Evolutionary conservation across 2,888 invertebrate species (phyloP), one percentile per base, ranked within the genome.

Genomic region (Idaea dimidiata): DNA sequence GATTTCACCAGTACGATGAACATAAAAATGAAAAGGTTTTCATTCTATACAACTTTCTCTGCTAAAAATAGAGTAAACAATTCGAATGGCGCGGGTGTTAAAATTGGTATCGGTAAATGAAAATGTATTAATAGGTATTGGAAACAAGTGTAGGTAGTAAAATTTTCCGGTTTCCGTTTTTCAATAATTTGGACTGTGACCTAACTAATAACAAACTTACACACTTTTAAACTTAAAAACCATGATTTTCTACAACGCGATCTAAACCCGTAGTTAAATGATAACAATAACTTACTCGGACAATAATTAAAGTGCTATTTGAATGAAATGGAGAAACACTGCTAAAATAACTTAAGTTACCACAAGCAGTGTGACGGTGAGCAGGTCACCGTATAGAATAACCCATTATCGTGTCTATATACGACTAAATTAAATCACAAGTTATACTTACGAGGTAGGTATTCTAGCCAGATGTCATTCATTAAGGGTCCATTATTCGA

Each of bases 21-120:
- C 55, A 8, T 60, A 58, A 58, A 17, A 62, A 58, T 65, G 59
- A 33, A 63, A 33, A 54, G 24, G 24, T 24, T 24, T 24, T 62
- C n/a, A 57, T 64, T 66, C 54, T 58, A 64, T 58, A 16, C 24
- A 31, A 65, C 71, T 71, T 70, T 70, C 71, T 67, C 70, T 59
- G 31, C 14, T 32, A 58, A 53, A 62, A 32, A 55, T 60, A 59
- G 57, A 59, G 66, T 60, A 58, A 66, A 63, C 59, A 32, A 56
- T 57, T 1, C 31, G 43, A 43, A 43, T 14, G 43, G 43, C 43
- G 43, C 14, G 14, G 43, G 43, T 1, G 43, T 10, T 43, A 43
- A 43, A 43, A 43, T 43, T 43, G 43, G 43, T 43, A 43, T 43
- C 43, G 10, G 43, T 6, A 43, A 10, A 43, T 43, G 43, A 43